Percentiles rank a stretch among this genome's conserved stretches.
phyloP scores from a whole-genome alignment of 2,113 vertebrate species.

The Poeciliopsis occidentalis region DNA sequence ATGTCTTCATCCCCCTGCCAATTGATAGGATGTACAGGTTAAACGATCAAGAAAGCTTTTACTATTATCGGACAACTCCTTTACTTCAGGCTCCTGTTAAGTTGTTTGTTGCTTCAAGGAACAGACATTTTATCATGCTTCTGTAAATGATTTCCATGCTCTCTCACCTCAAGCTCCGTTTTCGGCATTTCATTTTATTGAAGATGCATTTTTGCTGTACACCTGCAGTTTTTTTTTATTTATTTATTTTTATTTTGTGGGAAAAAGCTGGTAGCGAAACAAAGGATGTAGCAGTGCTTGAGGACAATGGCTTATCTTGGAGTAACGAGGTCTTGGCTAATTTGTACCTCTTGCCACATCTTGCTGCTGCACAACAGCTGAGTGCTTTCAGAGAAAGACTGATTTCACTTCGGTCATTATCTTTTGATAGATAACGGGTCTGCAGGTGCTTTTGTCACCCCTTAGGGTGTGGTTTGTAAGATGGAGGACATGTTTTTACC shows the following conservation, averaged over 20 bases:
- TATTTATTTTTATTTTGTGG: background rate
- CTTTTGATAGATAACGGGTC: slow-evolving; percentile 81
- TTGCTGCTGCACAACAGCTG: slow-evolving; percentile 65
- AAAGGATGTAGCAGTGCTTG: slow-evolving; percentile 49
- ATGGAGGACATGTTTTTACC: slow-evolving; percentile 84
- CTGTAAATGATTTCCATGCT: slow-evolving; percentile 66
- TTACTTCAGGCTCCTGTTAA: slow-evolving; percentile 67
- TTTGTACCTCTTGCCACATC: slow-evolving; percentile 77
- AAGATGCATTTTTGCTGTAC: slow-evolving; percentile 46
- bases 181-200: slow-evolving; percentile 58
- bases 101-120: slow-evolving; percentile 66
- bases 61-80: slow-evolving; percentile 64
- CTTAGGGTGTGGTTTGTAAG: slow-evolving; percentile 76
- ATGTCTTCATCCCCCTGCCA: slow-evolving; percentile 44
- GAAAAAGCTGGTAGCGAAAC: slow-evolving; percentile 28
- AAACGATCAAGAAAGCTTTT: slow-evolving; percentile 75
- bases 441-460: slow-evolving; percentile 74
- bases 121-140: slow-evolving; percentile 63
- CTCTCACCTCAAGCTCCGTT: slow-evolving; percentile 63
- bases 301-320: slow-evolving; percentile 76
- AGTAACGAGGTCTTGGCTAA: slow-evolving; percentile 67
- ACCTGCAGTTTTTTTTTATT: slow-evolving; percentile 25
- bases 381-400: slow-evolving; percentile 76
- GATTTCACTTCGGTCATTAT: slow-evolving; percentile 82
- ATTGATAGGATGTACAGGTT: slow-evolving; percentile 69